These are phyloP conservation scores for Brachymystax lenok DNA, from an alignment of 2,797 vertebrate species.

Conservation along the genomic window DNA sequence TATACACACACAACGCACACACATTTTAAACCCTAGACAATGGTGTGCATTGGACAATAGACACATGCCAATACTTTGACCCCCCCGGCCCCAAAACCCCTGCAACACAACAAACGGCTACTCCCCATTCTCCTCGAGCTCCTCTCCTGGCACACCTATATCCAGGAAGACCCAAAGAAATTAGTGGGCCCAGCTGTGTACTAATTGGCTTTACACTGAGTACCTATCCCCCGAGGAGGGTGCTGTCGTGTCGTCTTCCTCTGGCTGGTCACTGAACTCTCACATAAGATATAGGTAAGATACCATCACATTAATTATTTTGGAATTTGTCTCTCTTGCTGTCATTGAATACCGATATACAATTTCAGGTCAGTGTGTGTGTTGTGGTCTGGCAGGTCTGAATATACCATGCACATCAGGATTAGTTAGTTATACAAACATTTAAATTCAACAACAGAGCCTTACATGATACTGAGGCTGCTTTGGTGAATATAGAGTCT, in stretches of 20 bases:
- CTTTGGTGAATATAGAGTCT: too few species aligned
- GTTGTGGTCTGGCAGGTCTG: not conserved
- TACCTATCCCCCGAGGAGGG: too few species aligned
- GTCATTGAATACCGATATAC: not conserved
- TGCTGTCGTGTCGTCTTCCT: too few species aligned
- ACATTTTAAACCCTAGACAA: conserved; percentile 63
- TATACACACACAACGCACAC: conserved; percentile 44
- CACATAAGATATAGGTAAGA: conserved; percentile 14
- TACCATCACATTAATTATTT: conserved; percentile 43
- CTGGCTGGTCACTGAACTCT: too few species aligned
- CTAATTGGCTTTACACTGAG: too few species aligned
- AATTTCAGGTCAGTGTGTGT: not conserved
- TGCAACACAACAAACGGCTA: not conserved
- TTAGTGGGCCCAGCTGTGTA: too few species aligned
- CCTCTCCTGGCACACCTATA: too few species aligned
- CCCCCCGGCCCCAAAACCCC: conserved; percentile 36
- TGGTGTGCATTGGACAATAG: conserved; percentile 65
- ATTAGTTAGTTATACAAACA: not conserved
- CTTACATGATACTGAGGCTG: too few species aligned
- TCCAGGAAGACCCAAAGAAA: too few species aligned
- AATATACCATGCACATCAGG: not conserved
- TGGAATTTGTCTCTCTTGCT: conserved; percentile 8
- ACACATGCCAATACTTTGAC: conserved; percentile 73
- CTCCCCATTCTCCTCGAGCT: too few species aligned
- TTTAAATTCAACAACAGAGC: not conserved